Evolutionary conservation across 2,888 invertebrate species (phyloP).

Genomic region (Ectemnius continuus): DNA sequence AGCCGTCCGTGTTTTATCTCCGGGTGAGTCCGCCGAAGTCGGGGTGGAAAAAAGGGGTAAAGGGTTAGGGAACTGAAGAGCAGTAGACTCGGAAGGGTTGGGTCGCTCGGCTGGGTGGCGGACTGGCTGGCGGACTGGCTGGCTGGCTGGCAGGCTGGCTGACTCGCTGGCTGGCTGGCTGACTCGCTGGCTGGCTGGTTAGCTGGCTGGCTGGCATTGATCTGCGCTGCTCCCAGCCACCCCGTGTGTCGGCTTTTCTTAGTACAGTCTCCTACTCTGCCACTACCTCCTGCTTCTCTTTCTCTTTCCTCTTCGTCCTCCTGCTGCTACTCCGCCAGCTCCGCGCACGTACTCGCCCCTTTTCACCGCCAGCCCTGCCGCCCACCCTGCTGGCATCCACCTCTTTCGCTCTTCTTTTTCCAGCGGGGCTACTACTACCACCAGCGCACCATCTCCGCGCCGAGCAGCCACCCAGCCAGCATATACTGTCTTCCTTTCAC

Average conservation of each 20-base stretch:
- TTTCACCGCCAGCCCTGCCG: constrained; percentile 48
- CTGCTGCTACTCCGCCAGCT: constrained; percentile 26
- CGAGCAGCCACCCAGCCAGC: constrained; percentile 40
- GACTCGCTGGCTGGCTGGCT: constrained; percentile 41
- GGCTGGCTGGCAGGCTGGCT: constrained; percentile 53
- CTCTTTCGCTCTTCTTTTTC: constrained; percentile 59
- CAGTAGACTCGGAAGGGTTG: constrained; percentile 65
- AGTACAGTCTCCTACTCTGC: constrained; percentile 61
- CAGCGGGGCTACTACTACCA: constrained; percentile 56
- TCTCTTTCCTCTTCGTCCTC: constrained; percentile 40
- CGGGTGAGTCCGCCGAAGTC: constrained; percentile 62
- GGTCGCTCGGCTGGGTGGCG: constrained; percentile 57
- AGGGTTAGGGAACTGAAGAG: constrained; percentile 66
- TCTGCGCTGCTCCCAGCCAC: constrained; percentile 65
- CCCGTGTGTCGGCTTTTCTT: constrained; percentile 71
- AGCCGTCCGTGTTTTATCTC: constrained; percentile 70
- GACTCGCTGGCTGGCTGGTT: too few species aligned
- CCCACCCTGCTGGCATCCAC: constrained; percentile 44
- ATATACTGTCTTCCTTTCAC: constrained; percentile 45
- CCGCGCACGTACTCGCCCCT: constrained; percentile 11
- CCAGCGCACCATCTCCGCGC: constrained; percentile 22
- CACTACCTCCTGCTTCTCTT: constrained; percentile 44
- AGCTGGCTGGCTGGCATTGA: constrained; percentile 67
- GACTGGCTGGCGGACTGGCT: constrained; percentile 57
- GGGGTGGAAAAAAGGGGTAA: constrained; percentile 61